Evolutionary conservation across 92 coral and sea anemone species (phyloP).

Genomic region (Diadumene lineata): DNA sequence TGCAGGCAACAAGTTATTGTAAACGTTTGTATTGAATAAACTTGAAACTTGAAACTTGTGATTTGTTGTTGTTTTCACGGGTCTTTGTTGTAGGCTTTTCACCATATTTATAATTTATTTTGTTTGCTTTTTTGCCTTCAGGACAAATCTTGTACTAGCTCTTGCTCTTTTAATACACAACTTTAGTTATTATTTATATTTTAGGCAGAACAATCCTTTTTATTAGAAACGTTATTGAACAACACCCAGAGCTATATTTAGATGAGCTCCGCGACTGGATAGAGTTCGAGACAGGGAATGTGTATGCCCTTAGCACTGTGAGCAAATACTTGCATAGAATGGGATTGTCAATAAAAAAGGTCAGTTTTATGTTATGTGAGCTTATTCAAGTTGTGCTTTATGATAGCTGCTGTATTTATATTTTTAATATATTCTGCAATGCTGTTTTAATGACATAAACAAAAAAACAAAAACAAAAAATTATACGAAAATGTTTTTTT

Average conservation of each 20-base stretch:
- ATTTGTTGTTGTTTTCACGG: too few relatives aligned
- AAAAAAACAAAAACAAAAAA: too few relatives aligned
- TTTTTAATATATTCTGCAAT: too few relatives aligned
- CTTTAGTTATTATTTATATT: background rate
- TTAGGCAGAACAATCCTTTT: constrained; percentile 22
- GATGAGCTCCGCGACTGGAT: constrained; percentile 50
- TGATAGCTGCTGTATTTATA: background rate
- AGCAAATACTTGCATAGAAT: constrained; percentile 19
- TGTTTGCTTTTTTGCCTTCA: background rate
- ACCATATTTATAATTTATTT: background rate
- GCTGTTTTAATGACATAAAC: too few relatives aligned
- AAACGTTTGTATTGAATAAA: too few relatives aligned
- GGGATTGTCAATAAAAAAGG: constrained; percentile 40
- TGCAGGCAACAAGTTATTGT: too few relatives aligned
- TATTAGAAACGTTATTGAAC: constrained; percentile 13
- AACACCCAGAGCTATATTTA: constrained; percentile 41
- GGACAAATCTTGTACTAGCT: too few relatives aligned
- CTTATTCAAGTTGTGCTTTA: too few relatives aligned
- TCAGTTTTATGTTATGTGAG: too few relatives aligned
- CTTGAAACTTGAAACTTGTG: too few relatives aligned
- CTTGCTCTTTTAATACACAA: background rate
- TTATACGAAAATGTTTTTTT: too few relatives aligned
- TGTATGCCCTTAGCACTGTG: constrained; percentile 20
- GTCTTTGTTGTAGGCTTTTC: background rate
- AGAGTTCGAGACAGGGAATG: constrained; percentile 23